Evolutionary conservation across 1,140 invertebrate species (phyloP).

Genomic region (Drosophila mayri): DNA sequence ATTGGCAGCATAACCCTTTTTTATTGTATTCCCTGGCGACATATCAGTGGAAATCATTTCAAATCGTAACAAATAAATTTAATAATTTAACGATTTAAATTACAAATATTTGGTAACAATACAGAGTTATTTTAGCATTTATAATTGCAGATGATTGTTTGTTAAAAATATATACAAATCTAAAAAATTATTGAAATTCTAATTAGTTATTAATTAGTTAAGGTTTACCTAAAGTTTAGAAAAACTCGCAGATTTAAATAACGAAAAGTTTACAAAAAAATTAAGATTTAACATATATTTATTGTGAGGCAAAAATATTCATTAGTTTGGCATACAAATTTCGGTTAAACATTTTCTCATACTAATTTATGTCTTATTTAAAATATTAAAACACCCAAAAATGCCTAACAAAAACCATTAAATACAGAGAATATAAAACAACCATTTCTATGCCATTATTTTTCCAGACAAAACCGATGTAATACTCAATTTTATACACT

Average conservation of each 20-base stretch:
- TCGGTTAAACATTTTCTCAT: no score
- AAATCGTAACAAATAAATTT: not conserved
- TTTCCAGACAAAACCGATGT: not conserved
- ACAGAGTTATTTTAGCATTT: not conserved
- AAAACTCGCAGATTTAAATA: no score
- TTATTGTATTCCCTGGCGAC: not conserved
- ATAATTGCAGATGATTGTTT: not conserved
- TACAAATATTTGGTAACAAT: not conserved
- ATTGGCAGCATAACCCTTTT: slow-evolving; percentile 7
- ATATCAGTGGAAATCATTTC: not conserved
- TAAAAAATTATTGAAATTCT: no score
- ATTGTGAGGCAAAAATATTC: no score
- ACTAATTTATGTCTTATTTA: not conserved
- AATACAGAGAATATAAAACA: not conserved
- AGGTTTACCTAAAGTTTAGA: no score
- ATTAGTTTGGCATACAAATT: no score
- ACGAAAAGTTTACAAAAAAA: no score
- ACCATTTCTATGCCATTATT: not conserved
- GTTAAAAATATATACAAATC: no score
- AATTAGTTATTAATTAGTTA: no score
- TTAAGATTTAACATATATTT: no score
- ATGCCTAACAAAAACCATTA: not conserved
- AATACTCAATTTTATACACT: slow-evolving; percentile 7
- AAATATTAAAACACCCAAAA: not conserved
- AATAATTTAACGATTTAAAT: not conserved